A percentile compares a stretch with the other conserved stretches of the same genome.
Evolutionary conservation across 2,797 vertebrate species (phyloP).

Genomic region (Myoxocephalus aenaeus): DNA sequence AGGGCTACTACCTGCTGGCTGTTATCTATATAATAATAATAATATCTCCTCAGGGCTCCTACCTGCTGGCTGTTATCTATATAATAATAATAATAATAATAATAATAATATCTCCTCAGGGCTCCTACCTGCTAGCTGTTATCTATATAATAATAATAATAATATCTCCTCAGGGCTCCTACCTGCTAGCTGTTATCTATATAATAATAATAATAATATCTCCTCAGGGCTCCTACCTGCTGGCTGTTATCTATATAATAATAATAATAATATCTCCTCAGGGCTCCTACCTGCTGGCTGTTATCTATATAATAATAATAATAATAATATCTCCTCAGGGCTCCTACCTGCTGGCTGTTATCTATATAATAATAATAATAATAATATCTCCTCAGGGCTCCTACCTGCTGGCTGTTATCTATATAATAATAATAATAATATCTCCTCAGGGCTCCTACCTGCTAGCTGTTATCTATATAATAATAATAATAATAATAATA

Average conservation of each 20-base stretch:
- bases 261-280: slow-evolving; percentile 52
- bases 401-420: slow-evolving; percentile 87
- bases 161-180: slow-evolving; percentile 86
- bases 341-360: slow-evolving; percentile 89
- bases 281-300: slow-evolving; percentile 93
- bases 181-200: slow-evolving; percentile 85
- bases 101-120: slow-evolving; percentile 75
- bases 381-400: slow-evolving; percentile 84
- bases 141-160: too few species aligned
- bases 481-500: too few species aligned
- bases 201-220: too few species aligned
- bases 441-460: slow-evolving; percentile 90
- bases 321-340: slow-evolving; percentile 79
- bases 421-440: too few species aligned
- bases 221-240: slow-evolving; percentile 91
- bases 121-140: slow-evolving; percentile 91
- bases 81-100: too few species aligned
- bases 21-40: too few species aligned
- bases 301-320: too few species aligned
- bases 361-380: too few species aligned
- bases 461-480: slow-evolving; percentile 81
- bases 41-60: slow-evolving; percentile 86
- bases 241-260: slow-evolving; percentile 75
- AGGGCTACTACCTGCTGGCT: slow-evolving; percentile 95
- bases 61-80: slow-evolving; percentile 85